Conservation (phyloP, 2,113 vertebrate species). For the Nothocercus julius region DNA sequence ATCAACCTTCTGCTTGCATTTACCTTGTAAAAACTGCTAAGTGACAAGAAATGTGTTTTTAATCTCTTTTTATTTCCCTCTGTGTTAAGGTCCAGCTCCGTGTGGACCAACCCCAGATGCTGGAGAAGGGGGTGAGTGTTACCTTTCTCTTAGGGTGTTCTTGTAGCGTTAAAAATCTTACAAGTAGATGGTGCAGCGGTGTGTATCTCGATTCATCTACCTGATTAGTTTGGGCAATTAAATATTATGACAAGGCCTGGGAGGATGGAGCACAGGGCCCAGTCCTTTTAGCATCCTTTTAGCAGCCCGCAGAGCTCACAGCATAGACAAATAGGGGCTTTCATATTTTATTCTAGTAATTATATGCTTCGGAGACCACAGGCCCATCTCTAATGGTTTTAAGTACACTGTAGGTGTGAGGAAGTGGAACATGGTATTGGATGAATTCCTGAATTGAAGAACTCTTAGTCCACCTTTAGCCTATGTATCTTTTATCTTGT, state of each 20-base stretch:
- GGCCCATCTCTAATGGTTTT: constrained; percentile 32
- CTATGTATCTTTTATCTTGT: background rate
- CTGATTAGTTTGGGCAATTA: background rate
- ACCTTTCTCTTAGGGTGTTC: background rate
- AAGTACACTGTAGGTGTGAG: constrained; percentile 31
- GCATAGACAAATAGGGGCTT: constrained; percentile 24
- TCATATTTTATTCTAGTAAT: constrained; percentile 58
- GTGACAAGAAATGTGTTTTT: background rate
- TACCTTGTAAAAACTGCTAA: background rate
- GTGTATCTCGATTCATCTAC: background rate
- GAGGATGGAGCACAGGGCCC: background rate
- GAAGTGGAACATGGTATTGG: background rate
- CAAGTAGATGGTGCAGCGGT: background rate
- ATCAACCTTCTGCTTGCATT: background rate
- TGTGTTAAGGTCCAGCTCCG: background rate
- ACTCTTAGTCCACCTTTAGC: background rate
- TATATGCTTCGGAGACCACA: constrained; percentile 46
- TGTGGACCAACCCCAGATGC: background rate
- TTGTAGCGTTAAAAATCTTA: background rate
- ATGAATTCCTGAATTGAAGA: constrained; percentile 2
- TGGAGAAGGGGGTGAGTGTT: background rate
- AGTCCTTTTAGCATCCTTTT: background rate
- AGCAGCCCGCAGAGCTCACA: constrained; percentile 4
- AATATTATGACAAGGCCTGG: background rate
- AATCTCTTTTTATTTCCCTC: background rate